Evolutionary conservation across 2,888 invertebrate genomes (phyloP).

Genomic region (Tetropium fuscum): DNA sequence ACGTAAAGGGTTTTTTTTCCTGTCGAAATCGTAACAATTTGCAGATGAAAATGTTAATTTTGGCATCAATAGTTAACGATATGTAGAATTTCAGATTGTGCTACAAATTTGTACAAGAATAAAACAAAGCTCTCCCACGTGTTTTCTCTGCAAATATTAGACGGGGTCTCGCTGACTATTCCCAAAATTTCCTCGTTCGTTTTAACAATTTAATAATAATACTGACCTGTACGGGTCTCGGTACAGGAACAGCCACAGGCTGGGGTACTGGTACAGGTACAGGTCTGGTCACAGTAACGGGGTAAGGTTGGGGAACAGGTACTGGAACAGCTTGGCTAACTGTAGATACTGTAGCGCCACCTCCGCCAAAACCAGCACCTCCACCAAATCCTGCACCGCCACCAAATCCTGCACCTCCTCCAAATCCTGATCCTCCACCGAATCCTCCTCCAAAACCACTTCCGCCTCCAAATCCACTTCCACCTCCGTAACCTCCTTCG

Average conservation of each 20-base stretch:
- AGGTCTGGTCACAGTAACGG: constrained; percentile 64
- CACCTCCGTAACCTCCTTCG: constrained; percentile 10
- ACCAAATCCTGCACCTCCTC: constrained; percentile 21
- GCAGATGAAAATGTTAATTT: too few species aligned
- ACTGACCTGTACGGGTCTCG: too few species aligned
- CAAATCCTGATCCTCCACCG: constrained; percentile 29
- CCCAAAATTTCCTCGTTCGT: too few species aligned
- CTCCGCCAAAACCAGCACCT: constrained; percentile 6
- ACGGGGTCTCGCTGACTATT: too few species aligned
- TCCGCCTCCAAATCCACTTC: background rate
- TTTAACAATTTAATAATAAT: too few species aligned
- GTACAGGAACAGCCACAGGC: constrained; percentile 67
- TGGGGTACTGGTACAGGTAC: constrained; percentile 69
- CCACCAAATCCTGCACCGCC: constrained; percentile 50
- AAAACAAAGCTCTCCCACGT: too few species aligned
- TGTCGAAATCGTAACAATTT: too few species aligned
- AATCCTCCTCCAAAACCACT: constrained; percentile 7
- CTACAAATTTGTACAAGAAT: too few species aligned
- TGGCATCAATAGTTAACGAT: too few species aligned
- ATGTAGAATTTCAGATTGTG: too few species aligned
- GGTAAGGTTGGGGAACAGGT: constrained; percentile 61
- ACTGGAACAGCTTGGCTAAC: constrained; percentile 60
- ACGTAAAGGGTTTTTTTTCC: too few species aligned
- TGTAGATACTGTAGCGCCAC: constrained; percentile 56
- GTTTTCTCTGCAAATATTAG: too few species aligned